Conservation (phyloP, 2,888 invertebrate genomes). For the Scotopteryx bipunctaria region DNA sequence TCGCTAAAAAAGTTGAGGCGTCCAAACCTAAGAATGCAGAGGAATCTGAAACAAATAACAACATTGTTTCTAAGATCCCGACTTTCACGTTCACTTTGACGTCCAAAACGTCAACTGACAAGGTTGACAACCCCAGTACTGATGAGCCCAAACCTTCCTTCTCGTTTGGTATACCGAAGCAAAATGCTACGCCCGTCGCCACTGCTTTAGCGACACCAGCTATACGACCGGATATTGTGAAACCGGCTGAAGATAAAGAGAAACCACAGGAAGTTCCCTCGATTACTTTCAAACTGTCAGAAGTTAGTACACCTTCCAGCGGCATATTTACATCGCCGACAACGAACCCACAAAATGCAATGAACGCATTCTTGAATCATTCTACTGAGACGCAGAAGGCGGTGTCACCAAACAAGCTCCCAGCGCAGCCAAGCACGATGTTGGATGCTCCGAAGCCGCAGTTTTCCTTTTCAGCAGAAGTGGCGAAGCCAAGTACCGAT, state of each 20-base stretch:
- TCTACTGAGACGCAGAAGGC: slow-evolving; percentile 1
- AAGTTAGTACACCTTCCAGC: slow-evolving; percentile 11
- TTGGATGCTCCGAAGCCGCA: slow-evolving; percentile 1
- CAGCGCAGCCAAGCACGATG: neutral
- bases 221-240: slow-evolving; percentile 30
- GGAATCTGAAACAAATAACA: slow-evolving; percentile 66
- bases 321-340: slow-evolving; percentile 30
- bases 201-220: slow-evolving; percentile 11
- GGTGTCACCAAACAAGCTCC: neutral
- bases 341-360: slow-evolving; percentile 11
- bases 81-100: slow-evolving; percentile 52
- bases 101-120: slow-evolving; percentile 42
- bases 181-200: slow-evolving; percentile 13
- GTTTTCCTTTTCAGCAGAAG: slow-evolving; percentile 6
- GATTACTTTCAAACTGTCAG: slow-evolving; percentile 37
- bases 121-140: slow-evolving; percentile 27
- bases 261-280: slow-evolving; percentile 58
- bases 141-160: slow-evolving; percentile 51
- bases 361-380: slow-evolving; percentile 12
- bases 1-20: slow-evolving; percentile 38
- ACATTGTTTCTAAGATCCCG: slow-evolving; percentile 54
- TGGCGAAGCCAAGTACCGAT: neutral
- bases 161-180: slow-evolving; percentile 58
- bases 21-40: slow-evolving; percentile 38
- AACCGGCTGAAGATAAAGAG: slow-evolving; percentile 42